These are phyloP conservation scores for Scolopax mira DNA, from an alignment of 2,113 vertebrate species.

Conservation along the genomic window DNA sequence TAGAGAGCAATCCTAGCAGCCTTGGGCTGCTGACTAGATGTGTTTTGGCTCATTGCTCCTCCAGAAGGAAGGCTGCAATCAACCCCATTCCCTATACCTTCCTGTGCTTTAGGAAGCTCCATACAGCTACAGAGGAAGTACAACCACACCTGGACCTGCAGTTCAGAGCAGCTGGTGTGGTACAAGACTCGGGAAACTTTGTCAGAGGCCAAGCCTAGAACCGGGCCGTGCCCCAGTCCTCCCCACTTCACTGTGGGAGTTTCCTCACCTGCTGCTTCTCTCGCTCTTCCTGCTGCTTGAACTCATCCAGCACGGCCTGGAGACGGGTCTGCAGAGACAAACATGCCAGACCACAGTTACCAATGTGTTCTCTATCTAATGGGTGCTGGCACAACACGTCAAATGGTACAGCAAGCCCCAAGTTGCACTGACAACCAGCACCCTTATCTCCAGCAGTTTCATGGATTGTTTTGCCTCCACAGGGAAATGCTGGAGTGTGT, in stretches of 20 bases:
- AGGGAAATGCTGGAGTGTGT: not conserved
- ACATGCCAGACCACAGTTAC: not conserved
- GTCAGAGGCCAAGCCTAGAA: not conserved
- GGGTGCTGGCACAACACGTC: not conserved
- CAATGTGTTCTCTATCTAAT: fast-evolving
- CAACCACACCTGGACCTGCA: not conserved
- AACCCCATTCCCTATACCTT: not conserved
- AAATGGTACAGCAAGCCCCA: not conserved
- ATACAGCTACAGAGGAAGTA: not conserved
- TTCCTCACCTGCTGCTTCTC: conserved; percentile 92
- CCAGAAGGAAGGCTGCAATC: not conserved
- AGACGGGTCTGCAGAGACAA: conserved; percentile 84
- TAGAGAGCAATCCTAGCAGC: not conserved
- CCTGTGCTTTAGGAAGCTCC: not conserved
- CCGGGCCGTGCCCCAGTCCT: fast-evolving
- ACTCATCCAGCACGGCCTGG: conserved; percentile 91
- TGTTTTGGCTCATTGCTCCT: not conserved
- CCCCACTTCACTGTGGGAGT: not conserved
- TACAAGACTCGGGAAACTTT: not conserved
- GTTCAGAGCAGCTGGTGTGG: not conserved
- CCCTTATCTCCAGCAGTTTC: not conserved
- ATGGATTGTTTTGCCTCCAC: not conserved
- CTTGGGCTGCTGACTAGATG: not conserved
- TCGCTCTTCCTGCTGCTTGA: conserved; percentile 92
- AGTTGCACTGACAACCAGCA: not conserved